Percentiles rank a stretch among this genome's conserved stretches.
phyloP scores from a whole-genome alignment of 2,888 invertebrate genomes.

The Lypha dubia region DNA sequence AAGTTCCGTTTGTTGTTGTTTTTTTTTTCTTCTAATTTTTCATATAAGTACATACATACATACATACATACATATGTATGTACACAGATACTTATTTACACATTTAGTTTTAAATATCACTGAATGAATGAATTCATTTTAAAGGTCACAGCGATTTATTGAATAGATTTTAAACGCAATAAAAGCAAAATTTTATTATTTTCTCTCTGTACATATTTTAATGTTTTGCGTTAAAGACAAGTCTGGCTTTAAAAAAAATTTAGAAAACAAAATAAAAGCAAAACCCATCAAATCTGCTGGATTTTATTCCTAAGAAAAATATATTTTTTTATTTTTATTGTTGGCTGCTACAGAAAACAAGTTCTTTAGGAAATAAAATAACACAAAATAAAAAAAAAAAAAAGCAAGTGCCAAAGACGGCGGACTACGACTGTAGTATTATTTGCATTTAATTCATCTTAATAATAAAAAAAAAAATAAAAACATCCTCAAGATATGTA shows the following conservation, averaged over 20 bases:
- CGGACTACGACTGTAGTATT: neutral
- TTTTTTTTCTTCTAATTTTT: no score
- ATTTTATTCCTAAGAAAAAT: neutral
- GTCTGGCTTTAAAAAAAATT: neutral
- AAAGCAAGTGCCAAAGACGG: slow-evolving; percentile 8
- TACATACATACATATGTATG: no score
- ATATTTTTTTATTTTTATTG: neutral
- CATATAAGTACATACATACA: no score
- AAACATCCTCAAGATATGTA: neutral
- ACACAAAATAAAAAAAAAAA: no score
- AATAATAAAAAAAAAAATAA: neutral
- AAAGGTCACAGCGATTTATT: slow-evolving; percentile 36
- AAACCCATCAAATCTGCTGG: slow-evolving; percentile 2
- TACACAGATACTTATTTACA: no score
- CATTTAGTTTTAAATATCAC: neutral
- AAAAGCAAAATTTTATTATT: neutral
- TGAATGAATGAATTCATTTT: slow-evolving; percentile 30
- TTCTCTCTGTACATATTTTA: neutral
- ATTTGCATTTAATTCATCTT: neutral
- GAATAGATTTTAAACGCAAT: slow-evolving; percentile 28
- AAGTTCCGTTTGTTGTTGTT: slow-evolving; percentile 31
- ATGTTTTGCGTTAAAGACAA: slow-evolving; percentile 26
- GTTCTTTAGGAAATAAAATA: neutral
- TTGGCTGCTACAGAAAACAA: neutral
- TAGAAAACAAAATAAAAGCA: neutral